Base-by-base conservation (phyloP, 2,113 vertebrate species). In the Lepisosteus osseus region DNA sequence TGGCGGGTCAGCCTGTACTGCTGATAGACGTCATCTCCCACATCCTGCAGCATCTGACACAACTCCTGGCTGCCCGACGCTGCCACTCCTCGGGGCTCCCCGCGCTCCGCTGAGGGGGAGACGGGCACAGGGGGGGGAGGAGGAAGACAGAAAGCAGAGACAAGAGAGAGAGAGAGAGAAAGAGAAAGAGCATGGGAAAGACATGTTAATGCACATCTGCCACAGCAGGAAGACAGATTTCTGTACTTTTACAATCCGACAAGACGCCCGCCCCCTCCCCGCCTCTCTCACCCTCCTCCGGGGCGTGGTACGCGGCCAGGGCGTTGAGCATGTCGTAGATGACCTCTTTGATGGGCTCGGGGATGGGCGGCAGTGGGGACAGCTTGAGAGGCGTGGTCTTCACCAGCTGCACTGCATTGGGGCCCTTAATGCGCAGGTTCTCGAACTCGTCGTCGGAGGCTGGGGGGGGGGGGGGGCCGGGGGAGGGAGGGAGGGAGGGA, bases 311-410 rank as follows among this genome's bases (percentile, higher is more conserved):
- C 54, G 95, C 95, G 67, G 95, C 94, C 81, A 97, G 85, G 54
- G 95, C 95, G 77, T 97, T 97, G 57, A 97, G 91, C 95, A 97
- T 96, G 88, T 97, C 95, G 40, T 95, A 96, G 71, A 97, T 94
- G 72, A 97, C 95, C 70, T 97, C 95, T 78, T 95, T 95, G 84
- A 97, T 96, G 12, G 95, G 92, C 43, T 97, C 95, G 17, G 95
- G 94, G 71, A 97, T 96, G 61, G 92, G 63, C 0, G 95, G 95
- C 70, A 96, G 84, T 4, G 95, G 87, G 1, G 95, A 95, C n/a
- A 95, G 91, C 78, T 97, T 97, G 66, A 97, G 85, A 14, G 95
- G 95, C 3, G 95, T 97, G 13, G 95, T 97, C 85, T 97, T 97
- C 70, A 97, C 95, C 62, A 97, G 84, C 78, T 97, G 95, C 41